These are phyloP conservation scores for Thryonomys swinderianus DNA, from an alignment of 2,113 vertebrate species.

Conservation along the genomic window DNA sequence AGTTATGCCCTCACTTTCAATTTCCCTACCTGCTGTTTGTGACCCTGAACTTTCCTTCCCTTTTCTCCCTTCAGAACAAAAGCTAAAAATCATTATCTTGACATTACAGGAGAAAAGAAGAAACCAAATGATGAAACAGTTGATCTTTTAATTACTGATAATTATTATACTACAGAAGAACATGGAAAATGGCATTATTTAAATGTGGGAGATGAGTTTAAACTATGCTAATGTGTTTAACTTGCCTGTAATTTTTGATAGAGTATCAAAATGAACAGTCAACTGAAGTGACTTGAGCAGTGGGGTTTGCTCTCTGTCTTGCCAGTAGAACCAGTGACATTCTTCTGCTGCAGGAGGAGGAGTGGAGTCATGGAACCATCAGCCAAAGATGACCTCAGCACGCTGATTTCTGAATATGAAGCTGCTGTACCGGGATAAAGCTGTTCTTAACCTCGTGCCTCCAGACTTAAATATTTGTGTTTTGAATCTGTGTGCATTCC, in stretches of 20 bases:
- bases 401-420: background rate
- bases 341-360: background rate
- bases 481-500: accelerated
- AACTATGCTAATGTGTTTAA: background rate
- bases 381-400: background rate
- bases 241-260: background rate
- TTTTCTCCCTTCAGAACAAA: slow-evolving; percentile 4
- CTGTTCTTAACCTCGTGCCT: background rate
- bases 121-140: background rate
- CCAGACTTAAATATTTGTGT: background rate
- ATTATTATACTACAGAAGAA: slow-evolving; percentile 21
- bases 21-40: background rate
- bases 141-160: slow-evolving; percentile 66
- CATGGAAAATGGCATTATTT: background rate
- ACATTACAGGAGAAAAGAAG: slow-evolving; percentile 6
- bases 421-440: background rate
- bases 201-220: background rate
- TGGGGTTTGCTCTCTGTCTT: background rate
- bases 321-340: background rate
- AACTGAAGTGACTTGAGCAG: background rate
- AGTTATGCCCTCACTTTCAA: accelerated
- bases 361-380: accelerated
- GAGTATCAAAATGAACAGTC: background rate
- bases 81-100: slow-evolving; percentile 24
- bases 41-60: background rate